Percentiles rank a stretch among this genome's conserved stretches.
Evolutionary conservation across 2,797 vertebrate genomes (phyloP).

Genomic region (Sphaeramia orbicularis): DNA sequence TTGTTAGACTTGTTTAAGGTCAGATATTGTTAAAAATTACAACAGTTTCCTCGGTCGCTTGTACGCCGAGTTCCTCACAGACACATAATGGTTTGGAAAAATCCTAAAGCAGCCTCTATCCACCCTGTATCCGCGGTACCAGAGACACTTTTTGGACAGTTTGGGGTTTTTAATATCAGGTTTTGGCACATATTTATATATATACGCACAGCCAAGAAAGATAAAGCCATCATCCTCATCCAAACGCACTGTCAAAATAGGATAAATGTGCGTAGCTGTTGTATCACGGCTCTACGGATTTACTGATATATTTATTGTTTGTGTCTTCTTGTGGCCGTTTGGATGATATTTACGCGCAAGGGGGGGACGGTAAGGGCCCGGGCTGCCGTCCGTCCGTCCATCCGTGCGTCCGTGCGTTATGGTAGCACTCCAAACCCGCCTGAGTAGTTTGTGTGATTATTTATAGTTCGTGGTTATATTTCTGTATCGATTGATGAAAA

Average conservation of each 20-base stretch:
- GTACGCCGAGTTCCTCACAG: neutral
- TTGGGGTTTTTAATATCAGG: neutral
- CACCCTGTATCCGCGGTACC: neutral
- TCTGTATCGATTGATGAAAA: rapidly evolving
- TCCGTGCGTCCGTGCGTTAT: constrained; percentile 41
- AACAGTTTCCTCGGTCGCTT: neutral
- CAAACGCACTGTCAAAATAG: neutral
- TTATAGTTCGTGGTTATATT: neutral
- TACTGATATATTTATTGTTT: neutral
- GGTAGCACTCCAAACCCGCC: neutral
- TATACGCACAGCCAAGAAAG: neutral
- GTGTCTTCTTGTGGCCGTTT: constrained; percentile 6
- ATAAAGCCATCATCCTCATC: neutral
- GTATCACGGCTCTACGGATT: neutral
- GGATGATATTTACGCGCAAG: constrained; percentile 41
- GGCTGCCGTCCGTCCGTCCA: constrained; percentile 36
- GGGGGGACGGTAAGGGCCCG: constrained; percentile 25
- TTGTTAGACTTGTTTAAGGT: neutral
- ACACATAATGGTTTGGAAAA: neutral
- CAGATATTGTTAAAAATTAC: neutral
- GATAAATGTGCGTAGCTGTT: neutral
- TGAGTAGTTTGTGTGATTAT: neutral
- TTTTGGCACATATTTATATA: no score
- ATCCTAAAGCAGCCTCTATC: neutral
- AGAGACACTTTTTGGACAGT: neutral